These are phyloP conservation scores for Gryon sp. DNA, from an alignment of 1,140 invertebrate species.

Conservation along the genomic window DNA sequence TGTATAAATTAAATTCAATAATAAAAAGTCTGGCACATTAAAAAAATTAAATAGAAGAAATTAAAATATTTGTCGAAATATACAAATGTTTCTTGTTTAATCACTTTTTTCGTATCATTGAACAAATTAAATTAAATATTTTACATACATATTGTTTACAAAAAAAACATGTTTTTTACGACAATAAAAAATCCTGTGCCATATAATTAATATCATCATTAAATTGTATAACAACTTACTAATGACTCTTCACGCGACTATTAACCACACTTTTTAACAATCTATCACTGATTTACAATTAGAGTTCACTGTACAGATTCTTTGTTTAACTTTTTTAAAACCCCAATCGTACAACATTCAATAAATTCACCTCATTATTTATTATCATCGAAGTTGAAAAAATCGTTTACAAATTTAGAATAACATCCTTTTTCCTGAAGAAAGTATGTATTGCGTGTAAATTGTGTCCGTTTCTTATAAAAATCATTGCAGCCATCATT, in stretches of 20 bases:
- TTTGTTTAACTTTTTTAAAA: constrained; percentile 25
- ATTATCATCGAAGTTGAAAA: constrained; percentile 28
- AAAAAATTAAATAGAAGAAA: too few species aligned
- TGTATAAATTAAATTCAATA: constrained; percentile 12
- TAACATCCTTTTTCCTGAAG: constrained; percentile 20
- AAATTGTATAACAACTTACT: constrained; percentile 49
- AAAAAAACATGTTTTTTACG: constrained; percentile 30
- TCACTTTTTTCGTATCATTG: too few species aligned
- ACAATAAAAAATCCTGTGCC: constrained; percentile 37
- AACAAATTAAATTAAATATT: too few species aligned
- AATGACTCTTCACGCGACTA: constrained; percentile 40
- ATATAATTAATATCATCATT: constrained; percentile 38
- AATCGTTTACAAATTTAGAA: constrained; percentile 32
- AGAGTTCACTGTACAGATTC: constrained; percentile 73
- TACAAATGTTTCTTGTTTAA: too few species aligned
- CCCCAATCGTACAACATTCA: constrained; percentile 36
- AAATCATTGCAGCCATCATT: constrained; percentile 67
- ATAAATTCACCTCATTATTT: constrained; percentile 33
- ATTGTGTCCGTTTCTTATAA: background rate
- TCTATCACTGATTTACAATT: constrained; percentile 73
- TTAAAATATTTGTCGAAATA: too few species aligned
- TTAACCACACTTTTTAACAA: constrained; percentile 68
- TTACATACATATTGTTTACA: constrained; percentile 9
- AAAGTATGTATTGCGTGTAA: constrained; percentile 10
- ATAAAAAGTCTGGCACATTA: constrained; percentile 37